phyloP scores from a whole-genome alignment of 1,140 invertebrate species.

The Rhopalosiphum padi region DNA sequence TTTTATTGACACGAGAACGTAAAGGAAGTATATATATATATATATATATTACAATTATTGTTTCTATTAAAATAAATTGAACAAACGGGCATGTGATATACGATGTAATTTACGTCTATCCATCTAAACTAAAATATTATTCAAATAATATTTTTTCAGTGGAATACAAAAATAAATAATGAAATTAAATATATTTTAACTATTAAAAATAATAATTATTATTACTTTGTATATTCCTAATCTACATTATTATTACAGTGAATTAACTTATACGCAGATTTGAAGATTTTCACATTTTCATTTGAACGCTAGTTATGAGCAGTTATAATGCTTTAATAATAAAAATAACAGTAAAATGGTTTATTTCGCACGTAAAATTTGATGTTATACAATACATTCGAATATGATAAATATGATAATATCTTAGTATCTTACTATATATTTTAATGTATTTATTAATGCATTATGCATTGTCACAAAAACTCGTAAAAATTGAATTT shows the following conservation, averaged over 20 bases:
- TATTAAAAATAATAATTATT: not conserved
- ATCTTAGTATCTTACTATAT: not conserved
- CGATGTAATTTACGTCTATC: not conserved
- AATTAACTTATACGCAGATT: not conserved
- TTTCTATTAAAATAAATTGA: conserved; percentile 56
- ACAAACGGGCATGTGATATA: not conserved
- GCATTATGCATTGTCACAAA: not conserved
- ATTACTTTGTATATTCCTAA: not conserved
- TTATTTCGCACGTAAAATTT: not conserved
- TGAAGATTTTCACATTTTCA: not conserved
- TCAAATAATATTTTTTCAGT: not conserved
- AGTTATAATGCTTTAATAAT: not conserved
- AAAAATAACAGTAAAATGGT: not conserved
- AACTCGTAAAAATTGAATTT: not conserved
- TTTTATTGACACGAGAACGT: not conserved
- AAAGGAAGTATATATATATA: conserved; percentile 31
- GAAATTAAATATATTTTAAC: not conserved
- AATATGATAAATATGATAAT: not conserved
- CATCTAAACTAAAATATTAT: not conserved
- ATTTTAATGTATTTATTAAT: not conserved
- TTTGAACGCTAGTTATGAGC: not conserved
- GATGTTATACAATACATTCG: not conserved
- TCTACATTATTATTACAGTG: not conserved
- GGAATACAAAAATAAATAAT: not conserved
- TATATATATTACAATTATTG: not conserved